Base-by-base conservation (phyloP, 2,888 invertebrate species). In the Ethmia dodecea region DNA sequence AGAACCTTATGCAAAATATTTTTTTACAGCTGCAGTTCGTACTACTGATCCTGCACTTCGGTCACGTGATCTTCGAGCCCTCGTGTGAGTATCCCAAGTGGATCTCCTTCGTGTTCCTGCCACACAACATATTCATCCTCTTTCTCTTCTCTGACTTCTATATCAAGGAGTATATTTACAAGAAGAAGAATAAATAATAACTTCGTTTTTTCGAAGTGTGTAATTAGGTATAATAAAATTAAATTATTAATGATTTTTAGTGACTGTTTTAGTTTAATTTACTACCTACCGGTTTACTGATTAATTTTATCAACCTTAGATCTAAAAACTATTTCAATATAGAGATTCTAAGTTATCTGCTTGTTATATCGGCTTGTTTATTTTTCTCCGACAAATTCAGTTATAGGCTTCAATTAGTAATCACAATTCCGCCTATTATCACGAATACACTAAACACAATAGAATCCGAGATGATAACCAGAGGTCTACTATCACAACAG, bases 71-170 rank as follows among this genome's bases (percentile, higher is more conserved):
- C 12, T 86, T 89, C 66, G 73, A 78, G 49, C 77, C 88, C 0
- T 80, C 88, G 33, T 93, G 93, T 60, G 81, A 72, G 12, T 92
- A 89, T 56, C 92, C 92, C 6, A 88, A 86, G 45, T 88, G 89
- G 84, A 70, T 88, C 0, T 78, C 87, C 0, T 74, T 87, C 32
- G 37, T 89, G 31, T 86, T 91, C 49, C 65, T 92, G 20, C 89
- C 91, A 0, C 93, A 93, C 63, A 91, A 91, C 60, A 60, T 90
- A 32, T 89, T 91, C 52, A 92, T 93, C 78, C 69, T 92, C 5
- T 64, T 89, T 40, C 69, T 93, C 18, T 93, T 93, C 64, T 69
- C 79, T 5, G 90, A 93, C 49, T 93, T 93, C 60, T 93, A 93
- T 47, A 86, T 88, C 45, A 90, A 89, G 52, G 70, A 89, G n/a